Evolutionary conservation across 2,888 invertebrate species (phyloP).

Genomic region (Salticus scenicus): DNA sequence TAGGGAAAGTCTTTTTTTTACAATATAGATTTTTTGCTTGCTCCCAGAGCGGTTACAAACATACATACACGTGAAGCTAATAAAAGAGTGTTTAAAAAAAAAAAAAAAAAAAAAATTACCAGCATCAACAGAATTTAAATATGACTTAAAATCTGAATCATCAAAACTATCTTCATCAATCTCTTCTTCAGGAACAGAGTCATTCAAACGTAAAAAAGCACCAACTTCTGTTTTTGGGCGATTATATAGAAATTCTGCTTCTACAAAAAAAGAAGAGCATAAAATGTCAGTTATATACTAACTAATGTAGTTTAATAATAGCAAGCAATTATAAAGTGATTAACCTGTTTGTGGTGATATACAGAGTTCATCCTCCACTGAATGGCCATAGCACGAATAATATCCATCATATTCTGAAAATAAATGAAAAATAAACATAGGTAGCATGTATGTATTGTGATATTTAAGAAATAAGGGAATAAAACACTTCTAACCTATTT

Average conservation of each 20-base stretch:
- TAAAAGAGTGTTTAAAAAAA: too few species aligned
- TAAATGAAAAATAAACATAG: slow-evolving; percentile 9
- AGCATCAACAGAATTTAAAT: slow-evolving; percentile 69
- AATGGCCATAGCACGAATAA: slow-evolving; percentile 91
- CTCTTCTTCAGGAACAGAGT: slow-evolving; percentile 81
- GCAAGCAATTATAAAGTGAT: too few species aligned
- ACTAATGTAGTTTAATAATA: too few species aligned
- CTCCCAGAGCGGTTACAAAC: too few species aligned
- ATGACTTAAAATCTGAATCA: slow-evolving; percentile 75
- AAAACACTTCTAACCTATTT: too few species aligned
- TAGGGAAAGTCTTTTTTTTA: too few species aligned
- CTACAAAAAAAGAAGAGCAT: slow-evolving; percentile 72
- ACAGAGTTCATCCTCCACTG: slow-evolving; percentile 93
- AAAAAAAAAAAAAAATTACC: not conserved
- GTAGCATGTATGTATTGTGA: not conserved
- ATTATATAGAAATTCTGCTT: slow-evolving; percentile 87
- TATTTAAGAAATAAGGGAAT: not conserved
- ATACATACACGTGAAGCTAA: too few species aligned
- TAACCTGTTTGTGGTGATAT: slow-evolving; percentile 80
- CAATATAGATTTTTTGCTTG: too few species aligned
- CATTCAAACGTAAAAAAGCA: slow-evolving; percentile 84
- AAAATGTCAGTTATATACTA: too few species aligned
- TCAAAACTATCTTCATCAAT: slow-evolving; percentile 75
- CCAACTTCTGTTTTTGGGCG: slow-evolving; percentile 79
- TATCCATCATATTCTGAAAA: slow-evolving; percentile 87